Conservation (phyloP, 2,888 invertebrate species). For the Cheilosia impressa region DNA sequence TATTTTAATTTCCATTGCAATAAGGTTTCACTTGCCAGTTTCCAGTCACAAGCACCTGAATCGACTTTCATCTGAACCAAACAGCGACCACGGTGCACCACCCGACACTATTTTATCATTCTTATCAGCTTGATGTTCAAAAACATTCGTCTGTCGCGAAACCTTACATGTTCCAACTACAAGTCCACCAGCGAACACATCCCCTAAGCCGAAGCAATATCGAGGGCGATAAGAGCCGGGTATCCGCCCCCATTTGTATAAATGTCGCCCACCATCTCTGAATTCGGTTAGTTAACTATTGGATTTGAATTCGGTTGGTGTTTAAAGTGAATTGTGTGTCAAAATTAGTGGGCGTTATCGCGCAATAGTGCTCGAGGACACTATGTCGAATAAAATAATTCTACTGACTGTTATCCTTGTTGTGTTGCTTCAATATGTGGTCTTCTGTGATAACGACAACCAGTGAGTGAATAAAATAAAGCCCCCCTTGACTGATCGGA, state of each 20-base stretch:
- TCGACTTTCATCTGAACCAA: no score
- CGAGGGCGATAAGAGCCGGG: slow-evolving; percentile 16
- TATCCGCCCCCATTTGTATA: slow-evolving; percentile 62
- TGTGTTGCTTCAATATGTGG: slow-evolving; percentile 5
- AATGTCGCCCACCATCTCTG: slow-evolving; percentile 19
- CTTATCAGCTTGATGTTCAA: no score
- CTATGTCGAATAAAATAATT: slow-evolving; percentile 37
- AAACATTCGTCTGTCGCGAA: not conserved
- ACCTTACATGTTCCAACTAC: not conserved
- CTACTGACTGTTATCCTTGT: slow-evolving; percentile 1
- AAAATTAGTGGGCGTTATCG: slow-evolving; percentile 34
- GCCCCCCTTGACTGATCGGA: not conserved
- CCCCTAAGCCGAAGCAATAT: not conserved
- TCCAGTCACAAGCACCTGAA: no score
- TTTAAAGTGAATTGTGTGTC: slow-evolving; percentile 17
- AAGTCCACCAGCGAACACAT: not conserved
- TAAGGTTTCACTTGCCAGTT: no score
- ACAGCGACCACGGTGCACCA: no score
- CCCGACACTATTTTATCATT: no score
- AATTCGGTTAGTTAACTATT: slow-evolving; percentile 42
- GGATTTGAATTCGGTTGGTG: slow-evolving; percentile 19
- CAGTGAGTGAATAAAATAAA: slow-evolving; percentile 51
- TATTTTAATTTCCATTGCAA: no score
- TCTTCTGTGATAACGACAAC: slow-evolving; percentile 7
- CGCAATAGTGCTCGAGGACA: slow-evolving; percentile 23